Evolutionary conservation across 2,113 vertebrate genomes (phyloP), one percentile per base, ranked within the genome.

Genomic region (Lamprologus callipterus): DNA sequence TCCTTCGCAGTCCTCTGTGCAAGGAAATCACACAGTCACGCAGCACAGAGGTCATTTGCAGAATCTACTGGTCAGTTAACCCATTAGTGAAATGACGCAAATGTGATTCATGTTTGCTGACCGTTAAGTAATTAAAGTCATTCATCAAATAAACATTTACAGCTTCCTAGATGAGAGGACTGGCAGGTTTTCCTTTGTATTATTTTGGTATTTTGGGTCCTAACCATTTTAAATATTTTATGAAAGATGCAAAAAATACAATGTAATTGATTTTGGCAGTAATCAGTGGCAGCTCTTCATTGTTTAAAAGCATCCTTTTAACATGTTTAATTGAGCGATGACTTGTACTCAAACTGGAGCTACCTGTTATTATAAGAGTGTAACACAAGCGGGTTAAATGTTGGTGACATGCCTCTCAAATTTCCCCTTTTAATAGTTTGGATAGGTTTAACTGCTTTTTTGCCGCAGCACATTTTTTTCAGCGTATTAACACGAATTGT

Each of bases 1-100:
- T 90, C 86, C 85, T 94, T 92, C 42, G 13, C 54, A 63, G 57
- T 85, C 53, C 81, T 65, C 55, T 37, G 6, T n/a, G 8, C 78
- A 19, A 28, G 80, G 83, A 84, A 82, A 90, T 82, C 88, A 91
- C 86, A 70, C 49, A 80, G 45, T 37, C 63, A 55, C 82, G 8
- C 8, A 75, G 23, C 35, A 78, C 49, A 68, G 54, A 45, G 45
- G 28, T 45, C 11, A 40, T 19, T 58, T 23, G 16, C 45, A 51
- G 45, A 26, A 21, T 55, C 11, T 37, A 19, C 81, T 26, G 31
- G 45, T 65, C 31, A 68, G n/a, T 85, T 17, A 85, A 35, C 26
- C 42, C 6, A 57, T 73, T 49, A 19, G 40, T 19, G 28, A 16
- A 86, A 12, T 11, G 23, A 65, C 11, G 14, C n/a, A 80, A 49